phyloP scores from a whole-genome alignment of 2,113 vertebrate species.

The Acrocephalus kingi region DNA sequence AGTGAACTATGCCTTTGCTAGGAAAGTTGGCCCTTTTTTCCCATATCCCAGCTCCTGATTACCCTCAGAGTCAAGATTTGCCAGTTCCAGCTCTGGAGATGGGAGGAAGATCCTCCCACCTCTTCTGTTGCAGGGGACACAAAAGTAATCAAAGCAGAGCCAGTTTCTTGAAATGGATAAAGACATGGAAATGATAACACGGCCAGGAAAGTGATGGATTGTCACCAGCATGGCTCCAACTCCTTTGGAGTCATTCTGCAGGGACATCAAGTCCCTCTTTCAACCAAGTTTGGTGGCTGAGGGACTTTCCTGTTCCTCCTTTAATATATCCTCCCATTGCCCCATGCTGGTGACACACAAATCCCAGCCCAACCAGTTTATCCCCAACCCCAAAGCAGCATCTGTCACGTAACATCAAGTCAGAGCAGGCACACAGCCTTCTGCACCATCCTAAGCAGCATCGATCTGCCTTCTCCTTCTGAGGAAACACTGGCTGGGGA shows the following conservation, averaged over 20 bases:
- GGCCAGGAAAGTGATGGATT: background rate
- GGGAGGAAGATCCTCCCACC: background rate
- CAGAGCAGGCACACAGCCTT: background rate
- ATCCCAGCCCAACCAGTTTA: background rate
- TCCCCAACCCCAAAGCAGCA: constrained; percentile 63
- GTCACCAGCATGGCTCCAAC: background rate
- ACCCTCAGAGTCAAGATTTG: background rate
- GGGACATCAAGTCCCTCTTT: background rate
- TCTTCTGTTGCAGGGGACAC: background rate
- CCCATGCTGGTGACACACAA: background rate
- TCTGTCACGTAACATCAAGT: constrained; percentile 17
- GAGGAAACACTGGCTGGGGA: constrained; percentile 18
- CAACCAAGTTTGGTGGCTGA: background rate
- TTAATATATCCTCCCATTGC: background rate
- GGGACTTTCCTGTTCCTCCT: background rate
- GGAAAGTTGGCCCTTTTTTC: background rate
- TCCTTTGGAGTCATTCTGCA: background rate
- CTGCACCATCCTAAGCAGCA: constrained; percentile 40
- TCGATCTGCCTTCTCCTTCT: background rate
- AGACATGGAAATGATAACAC: constrained; percentile 37
- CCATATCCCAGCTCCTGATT: background rate
- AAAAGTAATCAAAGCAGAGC: background rate
- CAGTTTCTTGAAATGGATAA: constrained; percentile 62
- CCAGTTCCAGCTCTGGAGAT: background rate
- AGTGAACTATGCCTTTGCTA: background rate